Conservation (phyloP, 2,888 invertebrate genomes). For the Cheiracanthium punctorium region DNA sequence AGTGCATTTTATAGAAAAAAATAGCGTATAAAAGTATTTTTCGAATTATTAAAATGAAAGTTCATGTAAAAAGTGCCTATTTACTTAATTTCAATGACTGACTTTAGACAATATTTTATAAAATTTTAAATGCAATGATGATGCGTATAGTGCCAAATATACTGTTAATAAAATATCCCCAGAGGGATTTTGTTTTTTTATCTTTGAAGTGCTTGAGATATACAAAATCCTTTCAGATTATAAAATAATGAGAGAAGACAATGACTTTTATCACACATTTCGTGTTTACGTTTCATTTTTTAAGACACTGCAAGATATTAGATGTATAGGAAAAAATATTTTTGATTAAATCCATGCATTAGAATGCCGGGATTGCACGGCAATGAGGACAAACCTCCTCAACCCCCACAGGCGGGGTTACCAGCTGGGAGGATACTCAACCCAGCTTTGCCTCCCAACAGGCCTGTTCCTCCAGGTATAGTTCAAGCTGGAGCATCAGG, state of each 20-base stretch:
- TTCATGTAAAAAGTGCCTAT: not conserved
- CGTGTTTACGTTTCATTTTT: not conserved
- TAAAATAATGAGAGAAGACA: constrained; percentile 42
- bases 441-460: constrained; percentile 30
- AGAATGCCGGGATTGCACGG: constrained; percentile 46
- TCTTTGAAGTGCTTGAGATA: constrained; percentile 15
- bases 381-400: constrained; percentile 49
- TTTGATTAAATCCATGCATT: not conserved
- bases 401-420: not conserved
- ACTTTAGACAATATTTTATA: not conserved
- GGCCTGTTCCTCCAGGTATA: constrained; percentile 49
- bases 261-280: not conserved
- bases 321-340: not conserved
- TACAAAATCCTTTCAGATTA: constrained; percentile 53
- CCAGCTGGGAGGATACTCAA: not conserved
- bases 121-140: constrained; percentile 15
- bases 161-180: constrained; percentile 5
- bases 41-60: not conserved
- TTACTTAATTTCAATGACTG: not conserved
- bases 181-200: not conserved
- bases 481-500: not conserved
- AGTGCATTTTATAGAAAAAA: too few species aligned
- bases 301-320: not conserved
- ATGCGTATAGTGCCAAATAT: constrained; percentile 31
- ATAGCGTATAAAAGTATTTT: too few species aligned